A percentile compares a stretch with the other conserved stretches of the same genome.
Conservation (phyloP, 2,113 vertebrate species). For the Kryptolebias marmoratus region DNA sequence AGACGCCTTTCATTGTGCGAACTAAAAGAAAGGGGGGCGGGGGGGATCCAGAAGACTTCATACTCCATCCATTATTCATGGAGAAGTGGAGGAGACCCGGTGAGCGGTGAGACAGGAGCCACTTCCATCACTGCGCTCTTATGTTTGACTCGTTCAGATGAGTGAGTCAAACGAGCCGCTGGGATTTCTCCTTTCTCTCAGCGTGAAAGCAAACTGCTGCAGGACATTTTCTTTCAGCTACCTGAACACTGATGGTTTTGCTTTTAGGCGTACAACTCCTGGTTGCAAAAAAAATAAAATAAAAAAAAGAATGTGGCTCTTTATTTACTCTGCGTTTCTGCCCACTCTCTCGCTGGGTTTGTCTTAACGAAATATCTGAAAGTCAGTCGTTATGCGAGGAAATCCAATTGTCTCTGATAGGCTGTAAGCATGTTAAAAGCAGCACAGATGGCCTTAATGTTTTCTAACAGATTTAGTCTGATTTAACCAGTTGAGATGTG, state of each 20-base stretch:
- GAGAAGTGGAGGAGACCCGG: slow-evolving; percentile 27
- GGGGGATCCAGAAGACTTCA: slow-evolving; percentile 17
- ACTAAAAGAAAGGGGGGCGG: not conserved
- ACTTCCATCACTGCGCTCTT: slow-evolving; percentile 47
- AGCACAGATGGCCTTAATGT: not conserved
- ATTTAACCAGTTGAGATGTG: not conserved
- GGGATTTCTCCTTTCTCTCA: slow-evolving; percentile 36
- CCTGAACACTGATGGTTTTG: slow-evolving; percentile 28
- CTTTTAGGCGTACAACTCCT: not conserved
- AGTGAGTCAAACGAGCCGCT: slow-evolving; percentile 39
- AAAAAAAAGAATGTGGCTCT: not conserved
- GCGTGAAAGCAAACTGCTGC: slow-evolving; percentile 12
- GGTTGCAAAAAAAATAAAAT: slow-evolving; percentile 9
- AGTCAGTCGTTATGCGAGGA: not conserved
- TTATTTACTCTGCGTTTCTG: slow-evolving; percentile 17
- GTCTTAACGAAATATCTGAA: not conserved
- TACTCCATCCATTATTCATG: slow-evolving; percentile 58
- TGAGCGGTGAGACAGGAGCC: slow-evolving; percentile 44
- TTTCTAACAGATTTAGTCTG: not conserved
- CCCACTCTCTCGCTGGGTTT: not conserved
- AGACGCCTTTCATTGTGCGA: not conserved
- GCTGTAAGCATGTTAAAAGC: not conserved
- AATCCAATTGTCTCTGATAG: not conserved
- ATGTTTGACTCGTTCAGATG: slow-evolving; percentile 36
- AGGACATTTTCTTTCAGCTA: slow-evolving; percentile 43